Base-by-base conservation (phyloP, 2,888 invertebrate genomes). In the Anagyrus pseudococci region DNA sequence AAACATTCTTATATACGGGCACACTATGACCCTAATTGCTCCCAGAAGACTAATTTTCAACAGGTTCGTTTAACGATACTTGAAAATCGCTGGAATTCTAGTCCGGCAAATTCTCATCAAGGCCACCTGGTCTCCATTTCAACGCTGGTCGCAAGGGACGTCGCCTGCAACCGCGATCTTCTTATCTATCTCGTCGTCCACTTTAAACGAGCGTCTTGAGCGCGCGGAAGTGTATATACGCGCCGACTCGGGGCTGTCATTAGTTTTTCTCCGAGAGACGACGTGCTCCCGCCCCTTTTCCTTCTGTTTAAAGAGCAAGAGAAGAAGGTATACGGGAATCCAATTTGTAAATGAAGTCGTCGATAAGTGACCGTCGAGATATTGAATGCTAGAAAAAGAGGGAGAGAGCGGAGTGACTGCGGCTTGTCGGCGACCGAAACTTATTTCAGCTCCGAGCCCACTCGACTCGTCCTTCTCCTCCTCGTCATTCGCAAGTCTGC, bases 281-380 rank as follows among this genome's bases (percentile, higher is more conserved):
- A 8, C 13, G 15, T 13, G 8, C 33, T 8, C 33, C 15, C 33
- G 10, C 33, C 4, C 33, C n/a, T n/a, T 4, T 2, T 37, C 3
- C 8, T 10, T 37, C 4, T 8, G 33, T 8, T 13, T 8, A 37
- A n/a, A 26, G 19, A 20, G 44, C 23, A 25, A 25, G 4, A 29
- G 49, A 10, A n/a, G 17, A 8, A 15, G 20, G 4, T 2, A 20
- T 2, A 59, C 68, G 70, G 70, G 71, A 74, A 72, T 70, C 68
- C 72, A 75, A 74, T 74, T 75, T 71, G 72, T 73, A 73, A 75
- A 76, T 74, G 71, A 74, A 73, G 73, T 69, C 69, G 71, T 74
- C 70, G 74, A 76, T 76, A 73, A 76, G 72, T 73, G 71, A 72
- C 71, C 72, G 33, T 10, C 4, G 13, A 29, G 49, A 49, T 68